Evolutionary conservation across 2,888 invertebrate genomes (phyloP), one percentile per base, ranked within the genome.

Genomic region (Drosophila merina): DNA sequence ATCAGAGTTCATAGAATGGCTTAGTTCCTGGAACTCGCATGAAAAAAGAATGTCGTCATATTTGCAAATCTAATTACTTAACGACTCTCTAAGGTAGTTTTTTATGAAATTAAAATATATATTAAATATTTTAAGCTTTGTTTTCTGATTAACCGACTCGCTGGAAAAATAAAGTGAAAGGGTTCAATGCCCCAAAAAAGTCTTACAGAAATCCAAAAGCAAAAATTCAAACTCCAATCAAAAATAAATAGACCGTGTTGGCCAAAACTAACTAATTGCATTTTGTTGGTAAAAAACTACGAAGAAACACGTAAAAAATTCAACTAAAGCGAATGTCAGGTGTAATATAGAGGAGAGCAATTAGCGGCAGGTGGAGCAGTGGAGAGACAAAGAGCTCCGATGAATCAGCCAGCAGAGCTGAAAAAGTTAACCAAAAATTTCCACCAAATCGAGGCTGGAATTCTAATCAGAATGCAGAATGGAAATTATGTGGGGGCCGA

Each of bases 141-240:
- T 20, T 28, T 28, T 28, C 28, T 28, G 28, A 28, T 28, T 28
- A 28, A 28, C 0, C 4, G 28, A 6, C 28, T 28, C 28, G 4
- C 28, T 28, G 4, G 28, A 36, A 36, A 33, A 36, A 54, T 51
- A 57, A 69, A 60, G 57, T 84, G 73, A 77, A 86, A 71, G 79
- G 77, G 87, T 82, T 85, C 85, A 86, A 73, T 73, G 86, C 49
- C 66, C 10, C 51, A 47, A 36, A n/a, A n/a, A 12, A n/a, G 45
- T 8, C 36, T 54, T 48, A 36, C 36, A 30, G 57, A 62, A 52
- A 62, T 8, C 10, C 6, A 56, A 40, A 44, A 38, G 20, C 36
- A 36, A 31, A 31, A 62, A 38, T 45, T 48, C 52, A 52, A 52
- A 31, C 51, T 26, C 31, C 48, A 48, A 71, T 71, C 63, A 57